A percentile compares a stretch with the other conserved stretches of the same genome.
These are phyloP conservation scores for Agrilus planipennis DNA, from an alignment of 1,140 invertebrate genomes.

Conservation along the genomic window DNA sequence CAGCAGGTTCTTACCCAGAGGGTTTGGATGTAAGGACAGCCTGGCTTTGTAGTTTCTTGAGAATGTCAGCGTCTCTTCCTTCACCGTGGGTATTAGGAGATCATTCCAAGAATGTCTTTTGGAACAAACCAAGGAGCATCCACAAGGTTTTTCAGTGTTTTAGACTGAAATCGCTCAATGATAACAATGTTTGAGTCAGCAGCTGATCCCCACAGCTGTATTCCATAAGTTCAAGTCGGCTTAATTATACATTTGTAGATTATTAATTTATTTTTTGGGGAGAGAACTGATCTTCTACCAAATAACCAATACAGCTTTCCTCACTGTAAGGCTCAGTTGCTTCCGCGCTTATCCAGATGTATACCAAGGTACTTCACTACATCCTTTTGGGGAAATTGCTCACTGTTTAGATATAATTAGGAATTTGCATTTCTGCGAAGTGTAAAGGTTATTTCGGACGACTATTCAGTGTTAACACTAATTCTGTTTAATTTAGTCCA, in stretches of 20 bases:
- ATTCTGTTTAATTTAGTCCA: not conserved
- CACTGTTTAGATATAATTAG: not conserved
- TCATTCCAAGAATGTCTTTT: not conserved
- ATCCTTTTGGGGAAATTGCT: not conserved
- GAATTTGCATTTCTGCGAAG: not conserved
- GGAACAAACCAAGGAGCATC: not conserved
- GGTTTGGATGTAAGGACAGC: not conserved
- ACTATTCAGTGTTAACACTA: not conserved
- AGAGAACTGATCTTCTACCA: conserved; percentile 15
- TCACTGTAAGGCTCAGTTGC: conserved; percentile 6
- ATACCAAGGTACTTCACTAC: conserved; percentile 14
- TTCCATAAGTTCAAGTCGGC: conserved; percentile 28
- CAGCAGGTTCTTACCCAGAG: not conserved
- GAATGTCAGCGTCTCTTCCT: not conserved
- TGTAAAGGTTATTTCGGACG: not conserved
- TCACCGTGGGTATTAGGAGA: not conserved
- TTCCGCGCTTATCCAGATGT: conserved; percentile 13
- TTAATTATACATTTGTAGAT: conserved; percentile 24
- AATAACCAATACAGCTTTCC: conserved; percentile 20
- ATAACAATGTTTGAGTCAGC: conserved; percentile 20
- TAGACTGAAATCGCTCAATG: conserved; percentile 13
- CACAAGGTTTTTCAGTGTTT: not conserved
- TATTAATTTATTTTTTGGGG: conserved; percentile 22
- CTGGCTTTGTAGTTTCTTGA: not conserved
- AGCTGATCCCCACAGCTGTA: conserved; percentile 25